Evolutionary conservation across 2,113 vertebrate genomes (phyloP).

Genomic region (Sarotherodon lohbergeri): DNA sequence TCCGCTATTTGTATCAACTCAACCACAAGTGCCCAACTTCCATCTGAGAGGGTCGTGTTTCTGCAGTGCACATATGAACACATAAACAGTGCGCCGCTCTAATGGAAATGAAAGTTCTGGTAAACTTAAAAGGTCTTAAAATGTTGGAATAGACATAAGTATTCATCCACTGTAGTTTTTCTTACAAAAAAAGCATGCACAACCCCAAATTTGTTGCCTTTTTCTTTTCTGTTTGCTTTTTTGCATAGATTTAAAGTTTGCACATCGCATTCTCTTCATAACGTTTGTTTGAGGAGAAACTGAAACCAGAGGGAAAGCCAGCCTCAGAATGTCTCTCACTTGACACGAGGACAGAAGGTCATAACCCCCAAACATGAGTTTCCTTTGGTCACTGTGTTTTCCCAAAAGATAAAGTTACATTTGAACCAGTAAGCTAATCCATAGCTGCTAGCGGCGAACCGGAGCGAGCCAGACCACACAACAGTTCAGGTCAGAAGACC

Average conservation of each 20-base stretch:
- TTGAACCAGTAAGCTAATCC: constrained; percentile 44
- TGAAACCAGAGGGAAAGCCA: neutral
- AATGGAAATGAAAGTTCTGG: neutral
- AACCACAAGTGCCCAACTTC: neutral
- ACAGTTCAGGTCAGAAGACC: constrained; percentile 24
- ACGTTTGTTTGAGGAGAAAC: constrained; percentile 45
- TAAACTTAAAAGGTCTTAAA: neutral
- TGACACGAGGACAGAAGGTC: constrained; percentile 34
- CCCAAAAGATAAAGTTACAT: constrained; percentile 65
- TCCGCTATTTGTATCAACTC: constrained; percentile 16
- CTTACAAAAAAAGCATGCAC: neutral
- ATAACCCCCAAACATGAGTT: constrained; percentile 44
- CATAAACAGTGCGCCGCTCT: neutral
- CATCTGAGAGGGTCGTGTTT: neutral
- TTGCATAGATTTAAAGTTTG: neutral
- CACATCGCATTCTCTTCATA: neutral
- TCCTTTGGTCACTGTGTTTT: constrained; percentile 62
- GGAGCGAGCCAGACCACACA: constrained; percentile 54
- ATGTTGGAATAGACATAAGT: neutral
- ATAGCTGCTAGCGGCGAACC: neutral
- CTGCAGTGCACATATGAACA: neutral
- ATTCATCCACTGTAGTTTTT: neutral
- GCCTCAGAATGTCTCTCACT: constrained; percentile 21
- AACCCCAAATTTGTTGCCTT: neutral
- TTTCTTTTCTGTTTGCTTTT: neutral